Evolutionary conservation across 2,797 vertebrate genomes (phyloP).

Genomic region (Phataginus tricuspis): DNA sequence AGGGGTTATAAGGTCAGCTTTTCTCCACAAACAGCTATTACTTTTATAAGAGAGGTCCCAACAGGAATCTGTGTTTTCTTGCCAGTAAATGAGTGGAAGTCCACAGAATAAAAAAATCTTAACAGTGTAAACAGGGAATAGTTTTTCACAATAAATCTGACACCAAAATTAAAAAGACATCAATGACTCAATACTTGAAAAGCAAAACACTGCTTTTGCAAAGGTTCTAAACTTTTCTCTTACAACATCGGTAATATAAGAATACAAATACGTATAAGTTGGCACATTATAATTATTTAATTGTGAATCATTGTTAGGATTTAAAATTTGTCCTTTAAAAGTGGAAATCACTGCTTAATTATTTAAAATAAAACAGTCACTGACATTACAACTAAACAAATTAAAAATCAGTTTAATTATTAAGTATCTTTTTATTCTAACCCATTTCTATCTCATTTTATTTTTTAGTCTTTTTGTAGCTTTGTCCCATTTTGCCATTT

Average conservation of each 20-base stretch:
- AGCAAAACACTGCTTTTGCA: background rate
- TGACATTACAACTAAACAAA: background rate
- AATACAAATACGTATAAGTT: background rate
- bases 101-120: constrained; percentile 16
- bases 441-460: background rate
- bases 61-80: background rate
- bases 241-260: background rate
- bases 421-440: background rate
- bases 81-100: background rate
- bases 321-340: constrained; percentile 43
- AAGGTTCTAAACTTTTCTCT: background rate
- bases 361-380: background rate
- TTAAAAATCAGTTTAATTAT: constrained; percentile 9
- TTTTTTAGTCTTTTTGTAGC: constrained; percentile 4
- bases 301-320: background rate
- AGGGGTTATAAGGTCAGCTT: background rate
- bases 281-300: background rate
- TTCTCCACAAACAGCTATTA: constrained; percentile 26
- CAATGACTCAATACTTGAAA: constrained; percentile 12
- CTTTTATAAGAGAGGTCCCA: background rate
- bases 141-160: constrained; percentile 35
- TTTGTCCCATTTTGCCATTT: background rate
- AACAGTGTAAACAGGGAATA: background rate
- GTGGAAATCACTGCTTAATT: background rate
- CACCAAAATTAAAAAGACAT: background rate